Conservation (phyloP, 2,797 vertebrate genomes). For the Melanotaenia maccullochi region DNA sequence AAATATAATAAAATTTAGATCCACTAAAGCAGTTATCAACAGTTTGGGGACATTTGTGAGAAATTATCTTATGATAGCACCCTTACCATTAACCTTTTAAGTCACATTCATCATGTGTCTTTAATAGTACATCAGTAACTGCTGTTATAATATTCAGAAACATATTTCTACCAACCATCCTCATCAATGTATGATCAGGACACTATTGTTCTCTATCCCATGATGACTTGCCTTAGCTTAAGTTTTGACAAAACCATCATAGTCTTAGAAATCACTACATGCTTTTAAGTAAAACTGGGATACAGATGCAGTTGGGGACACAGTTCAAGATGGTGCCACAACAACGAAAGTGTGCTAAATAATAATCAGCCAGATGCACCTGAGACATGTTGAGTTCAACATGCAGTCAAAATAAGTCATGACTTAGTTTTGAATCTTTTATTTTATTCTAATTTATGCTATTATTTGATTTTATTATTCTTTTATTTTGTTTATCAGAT, state of each 20-base stretch:
- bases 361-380: too few species aligned
- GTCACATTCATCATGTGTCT: too few species aligned
- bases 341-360: constrained; percentile 7
- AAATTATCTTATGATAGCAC: background rate
- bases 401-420: background rate
- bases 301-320: background rate
- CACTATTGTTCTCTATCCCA: too few species aligned
- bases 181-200: too few species aligned
- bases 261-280: background rate
- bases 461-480: too few species aligned
- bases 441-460: too few species aligned
- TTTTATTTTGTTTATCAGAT: too few species aligned
- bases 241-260: constrained; percentile 4
- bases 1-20: background rate
- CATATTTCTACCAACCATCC: background rate
- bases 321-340: background rate
- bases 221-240: too few species aligned
- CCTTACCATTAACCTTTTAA: background rate
- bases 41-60: background rate
- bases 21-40: background rate
- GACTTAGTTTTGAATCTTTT: too few species aligned
- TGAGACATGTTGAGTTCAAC: too few species aligned
- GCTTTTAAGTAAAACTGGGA: constrained; percentile 29
- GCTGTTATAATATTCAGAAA: background rate
- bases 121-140: too few species aligned